Evolutionary conservation across 2,888 invertebrate species (phyloP).

Genomic region (Lasioglossum lativentre): DNA sequence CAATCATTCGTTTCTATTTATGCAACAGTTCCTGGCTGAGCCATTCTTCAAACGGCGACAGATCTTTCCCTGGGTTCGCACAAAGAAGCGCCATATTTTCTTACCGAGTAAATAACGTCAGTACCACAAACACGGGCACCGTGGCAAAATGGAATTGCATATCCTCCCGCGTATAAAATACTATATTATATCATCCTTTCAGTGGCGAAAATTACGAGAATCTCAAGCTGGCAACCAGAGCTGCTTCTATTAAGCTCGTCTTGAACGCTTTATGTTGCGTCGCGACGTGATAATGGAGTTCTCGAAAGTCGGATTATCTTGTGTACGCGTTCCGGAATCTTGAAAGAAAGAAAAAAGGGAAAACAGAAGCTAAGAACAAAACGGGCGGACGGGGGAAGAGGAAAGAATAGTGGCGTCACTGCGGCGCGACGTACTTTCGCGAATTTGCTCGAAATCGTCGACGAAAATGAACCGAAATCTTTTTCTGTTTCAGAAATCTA

Average conservation of each 20-base stretch:
- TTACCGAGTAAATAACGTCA: conserved; percentile 8
- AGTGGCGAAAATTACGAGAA: conserved; percentile 4
- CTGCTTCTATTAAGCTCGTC: conserved; percentile 2
- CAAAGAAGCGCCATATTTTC: conserved; percentile 1
- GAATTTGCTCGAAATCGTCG: no score
- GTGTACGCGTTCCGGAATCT: not conserved
- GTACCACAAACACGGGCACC: not conserved
- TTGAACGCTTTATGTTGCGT: conserved; percentile 28
- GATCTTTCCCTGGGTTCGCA: not conserved
- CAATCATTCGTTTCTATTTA: not conserved
- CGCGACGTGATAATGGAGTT: conserved; percentile 51
- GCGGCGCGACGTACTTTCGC: not conserved
- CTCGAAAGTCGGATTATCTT: conserved; percentile 48
- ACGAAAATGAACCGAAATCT: no score
- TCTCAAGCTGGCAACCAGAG: not conserved
- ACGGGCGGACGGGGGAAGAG: not conserved
- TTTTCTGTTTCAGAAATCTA: not conserved
- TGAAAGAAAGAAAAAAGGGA: not conserved
- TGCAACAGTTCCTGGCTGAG: not conserved
- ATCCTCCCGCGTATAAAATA: conserved; percentile 27
- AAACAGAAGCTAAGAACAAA: not conserved
- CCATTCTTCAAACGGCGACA: not conserved
- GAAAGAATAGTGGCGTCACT: not conserved
- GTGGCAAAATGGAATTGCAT: conserved; percentile 15
- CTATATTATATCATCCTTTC: conserved; percentile 26